These are phyloP conservation scores for Pelobates cultripes DNA, from an alignment of 2,797 vertebrate species.

Conservation along the genomic window DNA sequence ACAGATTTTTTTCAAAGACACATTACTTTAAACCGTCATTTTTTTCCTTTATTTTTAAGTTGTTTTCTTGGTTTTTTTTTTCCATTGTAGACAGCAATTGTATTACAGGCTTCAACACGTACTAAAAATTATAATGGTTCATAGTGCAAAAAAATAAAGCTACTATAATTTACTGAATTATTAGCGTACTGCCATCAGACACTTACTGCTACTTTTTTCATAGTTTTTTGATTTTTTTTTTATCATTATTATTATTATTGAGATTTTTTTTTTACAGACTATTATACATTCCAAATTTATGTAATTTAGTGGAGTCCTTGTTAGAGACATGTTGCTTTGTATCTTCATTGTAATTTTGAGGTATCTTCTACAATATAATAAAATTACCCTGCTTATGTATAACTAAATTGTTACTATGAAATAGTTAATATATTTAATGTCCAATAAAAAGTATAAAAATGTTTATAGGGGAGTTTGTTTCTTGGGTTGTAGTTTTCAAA, in stretches of 20 bases:
- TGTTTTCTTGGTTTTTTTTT: no score
- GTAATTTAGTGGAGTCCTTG: constrained; percentile 70
- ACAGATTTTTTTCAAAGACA: background rate
- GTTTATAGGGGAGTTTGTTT: constrained; percentile 52
- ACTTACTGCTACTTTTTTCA: constrained; percentile 28
- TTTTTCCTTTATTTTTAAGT: no score
- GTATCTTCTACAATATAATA: constrained; percentile 69
- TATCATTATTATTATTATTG: constrained; percentile 28
- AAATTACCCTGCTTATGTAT: constrained; percentile 79
- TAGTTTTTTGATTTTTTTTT: constrained; percentile 15
- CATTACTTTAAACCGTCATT: constrained; percentile 1
- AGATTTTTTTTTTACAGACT: constrained; percentile 54
- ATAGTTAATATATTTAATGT: constrained; percentile 86
- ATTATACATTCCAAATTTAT: constrained; percentile 70
- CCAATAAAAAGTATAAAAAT: constrained; percentile 77
- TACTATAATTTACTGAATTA: constrained; percentile 54
- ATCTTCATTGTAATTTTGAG: constrained; percentile 66
- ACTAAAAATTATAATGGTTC: constrained; percentile 2
- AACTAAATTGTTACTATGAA: constrained; percentile 84
- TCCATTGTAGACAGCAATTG: background rate
- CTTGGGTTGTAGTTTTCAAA: background rate
- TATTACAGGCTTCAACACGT: background rate
- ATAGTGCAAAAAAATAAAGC: constrained; percentile 2
- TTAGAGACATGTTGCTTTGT: constrained; percentile 64
- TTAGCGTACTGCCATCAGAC: constrained; percentile 47